These are phyloP conservation scores for Leptinotarsa peninsularis DNA, from an alignment of 2,888 invertebrate species.

Conservation along the genomic window DNA sequence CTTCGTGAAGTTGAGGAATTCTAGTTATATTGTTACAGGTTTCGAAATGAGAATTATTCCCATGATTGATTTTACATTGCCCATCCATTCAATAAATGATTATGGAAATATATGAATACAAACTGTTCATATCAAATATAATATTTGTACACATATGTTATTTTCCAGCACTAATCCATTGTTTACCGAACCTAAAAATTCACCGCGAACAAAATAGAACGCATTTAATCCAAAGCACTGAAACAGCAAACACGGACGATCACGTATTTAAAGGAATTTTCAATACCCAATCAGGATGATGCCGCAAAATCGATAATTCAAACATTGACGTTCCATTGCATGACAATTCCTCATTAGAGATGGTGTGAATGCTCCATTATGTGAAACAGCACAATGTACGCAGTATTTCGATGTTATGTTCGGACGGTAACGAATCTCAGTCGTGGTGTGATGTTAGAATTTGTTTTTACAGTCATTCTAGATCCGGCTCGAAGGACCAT, in stretches of 20 bases:
- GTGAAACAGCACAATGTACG: conserved; percentile 50
- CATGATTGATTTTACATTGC: background rate
- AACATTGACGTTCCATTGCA: conserved; percentile 46
- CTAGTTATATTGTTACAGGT: no score
- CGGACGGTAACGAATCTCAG: conserved; percentile 45
- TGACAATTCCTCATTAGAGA: conserved; percentile 56
- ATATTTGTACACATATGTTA: conserved; percentile 9
- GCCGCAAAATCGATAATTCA: conserved; percentile 43
- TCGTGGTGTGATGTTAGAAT: conserved; percentile 27
- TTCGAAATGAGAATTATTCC: background rate
- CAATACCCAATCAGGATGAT: conserved; percentile 23
- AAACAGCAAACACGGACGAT: conserved; percentile 3
- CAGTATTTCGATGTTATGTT: conserved; percentile 42
- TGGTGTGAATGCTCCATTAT: conserved; percentile 54
- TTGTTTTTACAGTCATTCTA: background rate
- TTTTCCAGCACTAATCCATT: background rate
- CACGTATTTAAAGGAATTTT: conserved; percentile 14
- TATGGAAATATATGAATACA: background rate
- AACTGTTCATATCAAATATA: conserved; percentile 1
- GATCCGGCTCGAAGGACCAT: conserved; percentile 1
- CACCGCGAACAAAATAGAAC: conserved; percentile 1
- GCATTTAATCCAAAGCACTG: background rate
- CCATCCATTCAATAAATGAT: background rate
- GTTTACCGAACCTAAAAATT: background rate
- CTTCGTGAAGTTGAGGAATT: no score